Evolutionary conservation across 2,797 vertebrate species (phyloP).

Genomic region (Lagothrix lagotricha): DNA sequence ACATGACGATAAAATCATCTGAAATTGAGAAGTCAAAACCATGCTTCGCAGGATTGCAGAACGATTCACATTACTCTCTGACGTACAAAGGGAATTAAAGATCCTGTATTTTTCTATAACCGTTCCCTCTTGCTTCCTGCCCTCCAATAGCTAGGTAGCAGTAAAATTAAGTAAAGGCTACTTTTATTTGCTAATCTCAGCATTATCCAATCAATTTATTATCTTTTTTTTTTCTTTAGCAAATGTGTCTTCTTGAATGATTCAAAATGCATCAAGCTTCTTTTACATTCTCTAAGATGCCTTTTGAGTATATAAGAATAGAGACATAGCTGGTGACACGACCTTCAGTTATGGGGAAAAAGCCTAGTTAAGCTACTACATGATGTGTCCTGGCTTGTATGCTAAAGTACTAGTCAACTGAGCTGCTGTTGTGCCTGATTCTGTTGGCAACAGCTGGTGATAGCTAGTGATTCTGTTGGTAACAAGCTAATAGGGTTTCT

Average conservation of each 20-base stretch:
- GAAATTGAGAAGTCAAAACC: neutral
- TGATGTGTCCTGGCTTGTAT: neutral
- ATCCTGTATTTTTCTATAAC: neutral
- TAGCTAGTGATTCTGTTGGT: neutral
- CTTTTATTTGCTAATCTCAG: neutral
- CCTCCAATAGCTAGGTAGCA: neutral
- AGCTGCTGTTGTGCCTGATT: neutral
- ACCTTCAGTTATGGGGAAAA: neutral
- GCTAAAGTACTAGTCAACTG: neutral
- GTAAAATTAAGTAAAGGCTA: neutral
- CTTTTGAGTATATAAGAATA: neutral
- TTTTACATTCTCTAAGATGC: neutral
- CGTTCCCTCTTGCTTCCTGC: neutral
- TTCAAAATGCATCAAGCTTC: neutral
- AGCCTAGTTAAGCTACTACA: neutral
- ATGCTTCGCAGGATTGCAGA: neutral
- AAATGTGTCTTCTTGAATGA: neutral
- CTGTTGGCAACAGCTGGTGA: neutral
- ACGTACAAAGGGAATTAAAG: neutral
- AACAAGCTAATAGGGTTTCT: neutral
- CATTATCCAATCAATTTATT: neutral
- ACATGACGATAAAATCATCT: neutral
- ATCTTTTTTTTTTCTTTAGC: neutral
- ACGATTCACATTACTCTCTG: neutral
- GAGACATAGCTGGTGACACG: neutral